These are phyloP conservation scores for Galerucella calmariensis DNA, from an alignment of 2,888 invertebrate genomes.

Conservation along the genomic window DNA sequence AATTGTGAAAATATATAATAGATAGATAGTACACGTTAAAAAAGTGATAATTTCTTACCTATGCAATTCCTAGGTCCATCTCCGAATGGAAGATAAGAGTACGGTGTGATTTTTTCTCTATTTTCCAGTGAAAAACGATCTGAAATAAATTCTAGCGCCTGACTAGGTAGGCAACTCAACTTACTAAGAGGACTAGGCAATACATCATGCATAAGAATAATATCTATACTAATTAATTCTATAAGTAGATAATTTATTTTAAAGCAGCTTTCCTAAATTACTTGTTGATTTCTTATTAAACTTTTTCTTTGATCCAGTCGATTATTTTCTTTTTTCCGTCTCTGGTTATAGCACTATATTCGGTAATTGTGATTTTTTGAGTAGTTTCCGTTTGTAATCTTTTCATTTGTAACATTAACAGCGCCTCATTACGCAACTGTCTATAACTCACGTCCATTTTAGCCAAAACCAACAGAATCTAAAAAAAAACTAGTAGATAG, in stretches of 20 bases:
- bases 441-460: slow-evolving; percentile 90
- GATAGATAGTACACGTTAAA: no score
- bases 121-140: slow-evolving; percentile 66
- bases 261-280: not conserved
- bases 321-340: slow-evolving; percentile 76
- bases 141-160: slow-evolving; percentile 48
- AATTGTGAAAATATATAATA: no score
- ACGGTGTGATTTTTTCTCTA: slow-evolving; percentile 67
- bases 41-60: slow-evolving; percentile 54
- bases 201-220: no score
- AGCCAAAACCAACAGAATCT: slow-evolving; percentile 78
- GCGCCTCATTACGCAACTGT: slow-evolving; percentile 87
- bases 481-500: slow-evolving; percentile 47
- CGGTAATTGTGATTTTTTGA: slow-evolving; percentile 76
- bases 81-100: slow-evolving; percentile 71
- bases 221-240: no score
- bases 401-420: slow-evolving; percentile 82
- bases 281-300: not conserved
- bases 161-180: no score
- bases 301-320: slow-evolving; percentile 66
- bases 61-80: slow-evolving; percentile 71
- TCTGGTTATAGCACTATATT: slow-evolving; percentile 80
- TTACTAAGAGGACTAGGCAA: no score
- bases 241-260: no score
- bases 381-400: slow-evolving; percentile 76